Evolutionary conservation across 2,113 vertebrate genomes (phyloP), one percentile per base, ranked within the genome.

Genomic region (Peromyscus californicus): DNA sequence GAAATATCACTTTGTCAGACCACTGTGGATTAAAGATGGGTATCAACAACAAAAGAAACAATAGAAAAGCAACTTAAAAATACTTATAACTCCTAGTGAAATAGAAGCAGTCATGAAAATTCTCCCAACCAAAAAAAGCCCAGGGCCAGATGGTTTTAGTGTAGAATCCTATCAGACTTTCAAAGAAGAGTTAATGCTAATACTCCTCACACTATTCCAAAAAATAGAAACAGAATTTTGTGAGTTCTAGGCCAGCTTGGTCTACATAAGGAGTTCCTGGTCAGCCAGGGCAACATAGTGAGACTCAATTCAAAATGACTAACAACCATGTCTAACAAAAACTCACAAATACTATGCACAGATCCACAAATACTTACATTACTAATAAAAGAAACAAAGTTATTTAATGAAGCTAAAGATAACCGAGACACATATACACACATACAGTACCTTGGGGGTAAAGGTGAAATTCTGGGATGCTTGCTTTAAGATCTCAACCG

Each of bases 401-500:
- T 85, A 89, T 79, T 96, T 54, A 90, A 92, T 83, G 59, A 51
- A 85, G 57, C 8, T 76, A 67, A 65, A 39, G 21, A 94, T 8
- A 85, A 91, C 11, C 70, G 65, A 42, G 5, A 57, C 72, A 63
- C 33, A 76, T 59, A 79, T 26, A 54, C 76, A 57, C 29, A 78
- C 85, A 59, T 16, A 48, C 4, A 39, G 15, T 98, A 99, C 99
- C 97, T 99, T 89, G 91, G 99, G 99, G 76, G 99, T 99, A 97
- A 99, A 99, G 97, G 94, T 97, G 98, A 99, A 99, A 63, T 97
- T 98, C 95, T 99, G 96, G 36, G 98, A 96, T 96, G 99, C 99
- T 90, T 93, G 97, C 75, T 99, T 98, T 88, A 99, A 98, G 98
- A 99, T 99, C 89, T 99, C 99, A 91, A 99, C 97, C 26, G 99